Evolutionary conservation across 2,113 vertebrate genomes (phyloP).

Genomic region (Nibea albiflora): DNA sequence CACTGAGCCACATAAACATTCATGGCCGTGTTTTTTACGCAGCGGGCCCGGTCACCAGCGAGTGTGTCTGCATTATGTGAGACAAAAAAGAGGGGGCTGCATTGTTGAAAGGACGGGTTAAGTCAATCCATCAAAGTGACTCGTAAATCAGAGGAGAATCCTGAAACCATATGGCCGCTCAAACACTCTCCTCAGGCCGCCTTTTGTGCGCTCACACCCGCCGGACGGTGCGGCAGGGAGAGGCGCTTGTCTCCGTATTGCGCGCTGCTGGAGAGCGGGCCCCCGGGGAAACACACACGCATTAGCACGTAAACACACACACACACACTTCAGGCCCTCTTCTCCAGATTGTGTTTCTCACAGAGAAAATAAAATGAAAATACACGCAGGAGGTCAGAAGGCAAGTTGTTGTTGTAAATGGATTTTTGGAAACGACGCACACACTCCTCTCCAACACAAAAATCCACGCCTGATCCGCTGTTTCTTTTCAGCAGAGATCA

Average conservation of each 20-base stretch:
- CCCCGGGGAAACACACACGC: constrained; percentile 90
- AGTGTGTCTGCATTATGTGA: constrained; percentile 86
- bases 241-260: constrained; percentile 90
- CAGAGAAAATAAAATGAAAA: constrained; percentile 14
- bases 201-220: constrained; percentile 76
- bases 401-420: constrained; percentile 7
- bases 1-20: constrained; percentile 88
- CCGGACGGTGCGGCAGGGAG: constrained; percentile 52
- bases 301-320: not conserved
- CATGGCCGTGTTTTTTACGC: constrained; percentile 90
- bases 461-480: too few species aligned
- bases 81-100: constrained; percentile 77
- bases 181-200: not conserved
- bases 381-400: constrained; percentile 6
- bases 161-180: constrained; percentile 88
- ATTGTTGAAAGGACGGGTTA: constrained; percentile 87
- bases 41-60: constrained; percentile 65
- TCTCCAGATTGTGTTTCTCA: constrained; percentile 84
- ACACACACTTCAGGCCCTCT: not conserved
- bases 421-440: not conserved
- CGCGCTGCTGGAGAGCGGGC: constrained; percentile 90
- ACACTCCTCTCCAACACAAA: too few species aligned
- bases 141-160: constrained; percentile 94
- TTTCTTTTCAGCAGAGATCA: not conserved
- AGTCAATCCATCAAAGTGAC: constrained; percentile 98